Evolutionary conservation across 2,797 vertebrate genomes (phyloP).

Genomic region (Melanotaenia maccullochi): DNA sequence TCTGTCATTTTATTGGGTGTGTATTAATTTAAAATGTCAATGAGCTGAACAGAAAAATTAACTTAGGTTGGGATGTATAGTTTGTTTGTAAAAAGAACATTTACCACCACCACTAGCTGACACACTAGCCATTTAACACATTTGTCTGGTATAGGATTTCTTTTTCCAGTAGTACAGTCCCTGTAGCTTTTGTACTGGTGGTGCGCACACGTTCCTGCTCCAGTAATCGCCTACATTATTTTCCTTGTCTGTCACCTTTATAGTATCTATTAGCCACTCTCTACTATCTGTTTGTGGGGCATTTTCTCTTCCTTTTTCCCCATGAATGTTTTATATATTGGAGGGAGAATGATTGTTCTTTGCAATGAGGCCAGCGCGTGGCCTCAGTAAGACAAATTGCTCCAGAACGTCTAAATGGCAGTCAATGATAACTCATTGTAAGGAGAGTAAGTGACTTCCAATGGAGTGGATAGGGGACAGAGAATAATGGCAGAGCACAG

Average conservation of each 20-base stretch:
- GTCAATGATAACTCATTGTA: slow-evolving; percentile 99
- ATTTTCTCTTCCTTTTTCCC: slow-evolving; percentile 83
- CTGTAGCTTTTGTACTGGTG: slow-evolving; percentile 72
- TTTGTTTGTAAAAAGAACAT: slow-evolving; percentile 69
- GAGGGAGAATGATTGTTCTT: slow-evolving; percentile 94
- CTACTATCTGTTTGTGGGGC: slow-evolving; percentile 84
- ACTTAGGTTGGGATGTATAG: slow-evolving; percentile 47
- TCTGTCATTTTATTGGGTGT: not conserved
- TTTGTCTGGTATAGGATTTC: slow-evolving; percentile 64
- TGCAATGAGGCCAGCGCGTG: slow-evolving; percentile 89
- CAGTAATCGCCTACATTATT: slow-evolving; percentile 84
- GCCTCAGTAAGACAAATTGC: slow-evolving; percentile 98
- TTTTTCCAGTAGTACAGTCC: slow-evolving; percentile 51
- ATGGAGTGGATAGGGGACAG: slow-evolving; percentile 93
- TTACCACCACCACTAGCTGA: slow-evolving; percentile 69
- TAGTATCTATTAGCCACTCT: slow-evolving; percentile 85
- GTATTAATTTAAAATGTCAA: slow-evolving; percentile 26
- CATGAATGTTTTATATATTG: slow-evolving; percentile 95
- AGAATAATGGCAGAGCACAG: slow-evolving; percentile 92
- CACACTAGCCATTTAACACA: slow-evolving; percentile 75
- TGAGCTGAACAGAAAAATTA: slow-evolving; percentile 28
- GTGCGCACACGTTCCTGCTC: slow-evolving; percentile 69
- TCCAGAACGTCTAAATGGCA: slow-evolving; percentile 93
- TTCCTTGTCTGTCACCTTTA: slow-evolving; percentile 83
- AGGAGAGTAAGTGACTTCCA: slow-evolving; percentile 95